Conservation (phyloP, 2,888 invertebrate species). For the Helleia helle region DNA sequence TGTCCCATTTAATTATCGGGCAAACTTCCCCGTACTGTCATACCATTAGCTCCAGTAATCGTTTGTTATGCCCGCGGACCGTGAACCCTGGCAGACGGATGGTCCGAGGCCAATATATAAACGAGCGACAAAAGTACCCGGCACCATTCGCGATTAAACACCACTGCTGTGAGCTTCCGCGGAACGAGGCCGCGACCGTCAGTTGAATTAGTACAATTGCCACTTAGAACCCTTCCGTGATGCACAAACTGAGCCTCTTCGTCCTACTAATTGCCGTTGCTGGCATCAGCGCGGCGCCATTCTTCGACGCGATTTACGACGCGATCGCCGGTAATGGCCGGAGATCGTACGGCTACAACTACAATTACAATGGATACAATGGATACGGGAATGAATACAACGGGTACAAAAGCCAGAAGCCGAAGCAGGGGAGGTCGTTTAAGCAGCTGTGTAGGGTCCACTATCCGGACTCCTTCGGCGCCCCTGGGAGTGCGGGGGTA, state of each 20-base stretch:
- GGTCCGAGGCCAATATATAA: slow-evolving; percentile 72
- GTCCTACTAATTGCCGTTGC: slow-evolving; percentile 33
- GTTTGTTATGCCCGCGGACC: slow-evolving; percentile 44
- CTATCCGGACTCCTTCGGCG: slow-evolving; percentile 67
- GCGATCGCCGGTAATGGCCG: slow-evolving; percentile 53
- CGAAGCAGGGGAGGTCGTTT: slow-evolving; percentile 71
- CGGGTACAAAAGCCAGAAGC: slow-evolving; percentile 26
- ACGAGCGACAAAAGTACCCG: slow-evolving; percentile 51
- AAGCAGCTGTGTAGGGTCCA: slow-evolving; percentile 81
- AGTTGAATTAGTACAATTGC: slow-evolving; percentile 60
- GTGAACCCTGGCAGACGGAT: slow-evolving; percentile 65
- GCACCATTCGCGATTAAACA: slow-evolving; percentile 62
- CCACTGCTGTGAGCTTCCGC: slow-evolving; percentile 60
- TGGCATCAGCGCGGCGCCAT: slow-evolving; percentile 44
- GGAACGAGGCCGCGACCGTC: slow-evolving; percentile 56
- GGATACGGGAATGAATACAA: slow-evolving; percentile 31
- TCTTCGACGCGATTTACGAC: slow-evolving; percentile 65
- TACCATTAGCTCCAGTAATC: slow-evolving; percentile 8
- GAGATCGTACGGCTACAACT: slow-evolving; percentile 49
- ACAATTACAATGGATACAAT: slow-evolving; percentile 35
- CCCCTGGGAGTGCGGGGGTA: slow-evolving; percentile 73
- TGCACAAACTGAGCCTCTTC: slow-evolving; percentile 40
- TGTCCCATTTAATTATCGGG: background rate
- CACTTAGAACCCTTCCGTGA: slow-evolving; percentile 56
- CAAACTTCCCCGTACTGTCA: background rate